phyloP scores from a whole-genome alignment of 64 coral and sea anemone species.

The Pachyseris speciosa region DNA sequence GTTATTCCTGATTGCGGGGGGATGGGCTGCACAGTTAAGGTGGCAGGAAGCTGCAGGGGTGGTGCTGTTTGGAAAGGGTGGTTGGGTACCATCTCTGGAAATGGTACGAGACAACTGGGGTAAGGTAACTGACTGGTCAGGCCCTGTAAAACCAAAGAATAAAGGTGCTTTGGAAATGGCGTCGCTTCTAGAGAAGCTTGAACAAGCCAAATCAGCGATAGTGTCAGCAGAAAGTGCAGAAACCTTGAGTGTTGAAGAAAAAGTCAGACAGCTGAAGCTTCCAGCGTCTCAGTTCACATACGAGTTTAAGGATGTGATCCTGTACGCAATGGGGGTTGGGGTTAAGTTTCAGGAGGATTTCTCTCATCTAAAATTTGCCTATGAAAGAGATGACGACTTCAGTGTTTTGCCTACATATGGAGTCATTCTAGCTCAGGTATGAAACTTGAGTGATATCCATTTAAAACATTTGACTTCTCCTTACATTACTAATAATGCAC shows the following conservation, averaged over 20 bases:
- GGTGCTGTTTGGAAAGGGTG: slow-evolving; percentile 55
- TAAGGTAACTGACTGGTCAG: slow-evolving; percentile 83
- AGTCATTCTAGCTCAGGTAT: slow-evolving; percentile 86
- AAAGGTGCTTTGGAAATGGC: neutral
- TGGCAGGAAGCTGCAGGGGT: slow-evolving; percentile 77
- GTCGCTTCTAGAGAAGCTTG: neutral
- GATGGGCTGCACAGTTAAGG: slow-evolving; percentile 69
- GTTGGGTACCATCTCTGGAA: slow-evolving; percentile 65
- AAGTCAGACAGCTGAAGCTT: neutral
- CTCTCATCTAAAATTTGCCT: slow-evolving; percentile 94
- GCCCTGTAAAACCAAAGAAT: slow-evolving; percentile 23
- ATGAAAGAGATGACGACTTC: slow-evolving; percentile 89
- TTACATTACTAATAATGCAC: too few relatives aligned
- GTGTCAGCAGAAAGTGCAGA: neutral
- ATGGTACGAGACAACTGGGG: slow-evolving; percentile 94
- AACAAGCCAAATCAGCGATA: neutral
- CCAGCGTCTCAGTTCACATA: slow-evolving; percentile 39
- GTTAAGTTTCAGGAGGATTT: slow-evolving; percentile 77
- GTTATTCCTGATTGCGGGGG: slow-evolving; percentile 74
- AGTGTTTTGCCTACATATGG: slow-evolving; percentile 89
- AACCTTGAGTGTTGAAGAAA: neutral
- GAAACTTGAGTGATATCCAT: neutral
- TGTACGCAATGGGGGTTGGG: slow-evolving; percentile 94
- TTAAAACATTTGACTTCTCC: too few relatives aligned
- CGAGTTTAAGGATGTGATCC: slow-evolving; percentile 81